A percentile compares a stretch with the other conserved stretches of the same genome.
These are phyloP conservation scores for Chymomyza procnemis DNA, from an alignment of 2,888 invertebrate species.

Conservation along the genomic window DNA sequence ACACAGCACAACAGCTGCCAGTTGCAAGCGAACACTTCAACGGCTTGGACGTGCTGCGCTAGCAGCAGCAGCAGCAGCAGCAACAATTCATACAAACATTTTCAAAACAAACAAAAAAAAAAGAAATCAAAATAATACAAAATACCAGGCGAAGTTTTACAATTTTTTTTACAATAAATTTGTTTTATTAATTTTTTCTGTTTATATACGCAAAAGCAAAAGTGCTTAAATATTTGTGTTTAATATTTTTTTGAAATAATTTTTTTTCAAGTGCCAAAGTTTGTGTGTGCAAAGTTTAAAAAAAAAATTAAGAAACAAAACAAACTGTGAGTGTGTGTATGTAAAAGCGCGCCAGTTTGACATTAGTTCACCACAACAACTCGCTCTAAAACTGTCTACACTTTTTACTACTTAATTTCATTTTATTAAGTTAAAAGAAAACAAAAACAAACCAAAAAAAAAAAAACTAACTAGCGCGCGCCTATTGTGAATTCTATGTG, in stretches of 20 bases:
- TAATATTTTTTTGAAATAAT: neutral
- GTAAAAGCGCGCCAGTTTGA: no score
- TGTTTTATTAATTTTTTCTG: neutral
- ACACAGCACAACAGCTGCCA: no score
- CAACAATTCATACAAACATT: neutral
- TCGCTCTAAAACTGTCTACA: no score
- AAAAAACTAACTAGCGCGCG: no score
- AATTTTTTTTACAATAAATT: constrained; percentile 3
- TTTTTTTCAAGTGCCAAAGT: neutral
- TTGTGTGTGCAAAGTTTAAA: neutral
- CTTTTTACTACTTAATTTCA: no score
- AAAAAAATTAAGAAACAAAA: constrained; percentile 1
- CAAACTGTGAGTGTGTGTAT: neutral
- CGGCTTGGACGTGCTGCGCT: constrained; percentile 37
- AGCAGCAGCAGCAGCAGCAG: constrained; percentile 14
- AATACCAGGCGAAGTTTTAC: no score
- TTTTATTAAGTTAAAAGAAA: no score
- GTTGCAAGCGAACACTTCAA: constrained; percentile 56
- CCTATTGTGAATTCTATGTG: no score
- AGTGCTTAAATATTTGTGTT: neutral
- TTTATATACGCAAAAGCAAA: neutral
- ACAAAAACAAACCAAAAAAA: no score
- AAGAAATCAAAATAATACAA: neutral
- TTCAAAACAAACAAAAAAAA: neutral
- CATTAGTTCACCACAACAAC: no score